A percentile compares a stretch with the other conserved stretches of the same genome.
phyloP scores from a whole-genome alignment of 1,140 invertebrate genomes.

The Triops cancriformis region DNA sequence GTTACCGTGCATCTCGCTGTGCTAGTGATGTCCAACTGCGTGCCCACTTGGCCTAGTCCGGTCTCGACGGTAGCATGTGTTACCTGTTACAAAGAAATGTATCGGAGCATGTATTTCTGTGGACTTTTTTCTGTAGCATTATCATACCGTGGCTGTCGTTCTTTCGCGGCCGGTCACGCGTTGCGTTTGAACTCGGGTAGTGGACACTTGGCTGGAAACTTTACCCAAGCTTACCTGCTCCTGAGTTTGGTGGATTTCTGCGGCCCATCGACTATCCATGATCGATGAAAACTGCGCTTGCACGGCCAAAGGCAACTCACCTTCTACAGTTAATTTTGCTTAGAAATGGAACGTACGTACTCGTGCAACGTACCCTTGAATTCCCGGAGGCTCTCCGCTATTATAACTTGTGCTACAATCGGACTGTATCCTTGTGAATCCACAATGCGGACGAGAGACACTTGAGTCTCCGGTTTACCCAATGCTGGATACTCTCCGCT shows the following conservation, averaged over 20 bases:
- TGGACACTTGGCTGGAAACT: background rate
- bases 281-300: conserved; percentile 5
- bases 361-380: background rate
- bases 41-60: background rate
- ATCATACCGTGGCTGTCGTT: background rate
- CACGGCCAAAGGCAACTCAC: background rate
- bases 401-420: conserved; percentile 65
- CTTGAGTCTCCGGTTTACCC: conserved; percentile 64
- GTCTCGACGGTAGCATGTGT: background rate
- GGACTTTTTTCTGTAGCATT: background rate
- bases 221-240: background rate
- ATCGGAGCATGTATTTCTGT: background rate
- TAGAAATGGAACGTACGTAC: background rate
- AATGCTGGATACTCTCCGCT: conserved; percentile 67
- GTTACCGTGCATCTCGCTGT: conserved; percentile 16
- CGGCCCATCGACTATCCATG: background rate
- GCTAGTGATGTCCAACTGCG: background rate
- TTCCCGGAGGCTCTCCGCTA: conserved; percentile 49
- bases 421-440: conserved; percentile 68
- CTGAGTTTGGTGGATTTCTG: conserved; percentile 6
- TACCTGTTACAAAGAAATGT: background rate
- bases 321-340: background rate
- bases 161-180: background rate
- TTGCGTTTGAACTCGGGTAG: background rate
- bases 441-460: conserved; percentile 67